Evolutionary conservation across 1,140 invertebrate species (phyloP).

Genomic region (Tachypleus tridentatus): DNA sequence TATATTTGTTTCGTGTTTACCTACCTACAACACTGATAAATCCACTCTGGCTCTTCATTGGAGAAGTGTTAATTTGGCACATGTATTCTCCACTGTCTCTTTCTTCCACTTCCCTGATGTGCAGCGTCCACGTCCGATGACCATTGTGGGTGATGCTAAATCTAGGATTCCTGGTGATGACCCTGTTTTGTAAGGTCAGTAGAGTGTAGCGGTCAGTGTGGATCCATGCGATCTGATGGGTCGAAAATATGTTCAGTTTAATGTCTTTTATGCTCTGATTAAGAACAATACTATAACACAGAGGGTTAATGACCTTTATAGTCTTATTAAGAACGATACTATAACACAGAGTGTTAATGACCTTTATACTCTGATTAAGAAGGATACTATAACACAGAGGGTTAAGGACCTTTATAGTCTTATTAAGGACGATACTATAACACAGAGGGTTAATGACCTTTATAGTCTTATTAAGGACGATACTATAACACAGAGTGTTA

Average conservation of each 20-base stretch:
- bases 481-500: no score
- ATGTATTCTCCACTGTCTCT: slow-evolving; percentile 65
- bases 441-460: no score
- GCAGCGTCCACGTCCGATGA: slow-evolving; percentile 70
- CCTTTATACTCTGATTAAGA: no score
- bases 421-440: no score
- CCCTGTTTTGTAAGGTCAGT: slow-evolving; percentile 69
- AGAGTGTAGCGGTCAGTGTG: slow-evolving; percentile 84
- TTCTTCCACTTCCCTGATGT: slow-evolving; percentile 78
- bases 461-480: no score
- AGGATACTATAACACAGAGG: no score
- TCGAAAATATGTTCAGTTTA: not conserved
- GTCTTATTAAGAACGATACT: no score
- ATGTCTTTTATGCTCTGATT: no score
- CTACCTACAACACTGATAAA: slow-evolving; percentile 76
- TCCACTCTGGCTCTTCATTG: slow-evolving; percentile 77
- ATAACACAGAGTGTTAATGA: no score
- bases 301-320: no score
- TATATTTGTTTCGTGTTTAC: slow-evolving; percentile 1
- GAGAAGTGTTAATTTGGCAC: slow-evolving; percentile 74
- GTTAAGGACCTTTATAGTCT: no score
- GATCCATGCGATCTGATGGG: slow-evolving; percentile 67
- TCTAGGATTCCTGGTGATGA: slow-evolving; percentile 76
- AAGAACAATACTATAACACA: no score
- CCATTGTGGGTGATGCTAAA: slow-evolving; percentile 76